Conservation (phyloP, 64 coral and sea anemone genomes). For the Catalaphyllia jardinei region DNA sequence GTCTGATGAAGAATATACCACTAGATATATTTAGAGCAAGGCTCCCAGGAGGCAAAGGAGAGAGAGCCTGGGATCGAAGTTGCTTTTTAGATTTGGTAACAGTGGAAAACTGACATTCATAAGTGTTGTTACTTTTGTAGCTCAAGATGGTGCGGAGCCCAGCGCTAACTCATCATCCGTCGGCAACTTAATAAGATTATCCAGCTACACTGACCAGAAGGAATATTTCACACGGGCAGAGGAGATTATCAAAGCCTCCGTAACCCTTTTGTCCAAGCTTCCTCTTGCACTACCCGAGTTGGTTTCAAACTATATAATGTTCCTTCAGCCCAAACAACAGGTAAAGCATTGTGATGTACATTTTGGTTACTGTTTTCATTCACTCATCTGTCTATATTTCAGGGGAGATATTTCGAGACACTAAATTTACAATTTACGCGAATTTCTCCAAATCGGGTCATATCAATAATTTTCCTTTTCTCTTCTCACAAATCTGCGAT, state of each 20-base stretch:
- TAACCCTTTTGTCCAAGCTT: constrained; percentile 75
- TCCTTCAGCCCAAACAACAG: constrained; percentile 75
- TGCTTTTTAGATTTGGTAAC: too few species aligned
- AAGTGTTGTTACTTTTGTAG: constrained; percentile 41
- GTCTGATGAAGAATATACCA: too few species aligned
- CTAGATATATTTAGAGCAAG: too few species aligned
- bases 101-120: too few species aligned
- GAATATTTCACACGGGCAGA: constrained; percentile 67
- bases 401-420: too few species aligned
- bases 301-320: constrained; percentile 73
- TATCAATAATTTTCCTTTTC: too few species aligned
- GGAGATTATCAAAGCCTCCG: constrained; percentile 86
- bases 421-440: too few species aligned
- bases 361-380: neutral
- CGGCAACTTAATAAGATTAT: constrained; percentile 72
- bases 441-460: too few species aligned
- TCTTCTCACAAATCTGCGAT: too few species aligned
- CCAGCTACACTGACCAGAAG: constrained; percentile 71
- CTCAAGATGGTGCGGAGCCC: constrained; percentile 98
- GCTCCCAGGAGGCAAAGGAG: too few species aligned
- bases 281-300: constrained; percentile 91
- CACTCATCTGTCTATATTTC: too few species aligned
- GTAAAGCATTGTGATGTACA: constrained; percentile 10
- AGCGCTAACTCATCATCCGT: constrained; percentile 86
- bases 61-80: too few species aligned